Conservation (phyloP, 2,888 invertebrate genomes). For the Agrotis ipsilon region DNA sequence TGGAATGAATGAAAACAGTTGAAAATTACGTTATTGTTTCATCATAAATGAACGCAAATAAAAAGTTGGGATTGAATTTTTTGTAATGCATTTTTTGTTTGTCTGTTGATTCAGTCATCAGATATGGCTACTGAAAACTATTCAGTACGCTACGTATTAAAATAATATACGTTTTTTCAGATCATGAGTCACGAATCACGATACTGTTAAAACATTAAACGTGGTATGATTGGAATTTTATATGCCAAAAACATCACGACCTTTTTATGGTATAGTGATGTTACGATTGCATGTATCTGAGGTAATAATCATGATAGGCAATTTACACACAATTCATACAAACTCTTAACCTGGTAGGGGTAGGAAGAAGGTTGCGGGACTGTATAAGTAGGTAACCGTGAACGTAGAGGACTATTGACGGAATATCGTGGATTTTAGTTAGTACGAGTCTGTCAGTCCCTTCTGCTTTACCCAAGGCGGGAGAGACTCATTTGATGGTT, state of each 20-base stretch:
- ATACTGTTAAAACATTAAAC: not conserved
- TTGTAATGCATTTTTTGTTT: conserved; percentile 17
- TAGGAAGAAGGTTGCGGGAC: not conserved
- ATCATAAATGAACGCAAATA: conserved; percentile 34
- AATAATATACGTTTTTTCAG: not conserved
- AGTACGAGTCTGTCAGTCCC: too few relatives aligned
- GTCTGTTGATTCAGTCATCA: conserved; percentile 30
- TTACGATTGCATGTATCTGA: not conserved
- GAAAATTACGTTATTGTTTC: conserved; percentile 37
- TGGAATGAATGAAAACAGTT: conserved; percentile 30
- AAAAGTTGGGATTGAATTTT: conserved; percentile 29
- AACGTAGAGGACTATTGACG: too few relatives aligned
- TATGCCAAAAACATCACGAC: not conserved
- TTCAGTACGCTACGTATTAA: not conserved
- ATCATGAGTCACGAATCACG: not conserved
- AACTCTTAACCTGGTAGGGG: too few relatives aligned
- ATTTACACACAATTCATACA: not conserved
- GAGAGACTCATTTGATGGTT: too few relatives aligned
- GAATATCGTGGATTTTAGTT: too few relatives aligned
- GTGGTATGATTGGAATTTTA: not conserved
- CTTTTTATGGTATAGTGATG: not conserved
- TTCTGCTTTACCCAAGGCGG: too few relatives aligned
- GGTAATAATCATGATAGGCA: not conserved
- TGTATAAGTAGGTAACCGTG: too few relatives aligned
- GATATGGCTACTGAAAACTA: conserved; percentile 21